Conservation (phyloP, 1,140 invertebrate species). For the Macrobrachium nipponense region DNA sequence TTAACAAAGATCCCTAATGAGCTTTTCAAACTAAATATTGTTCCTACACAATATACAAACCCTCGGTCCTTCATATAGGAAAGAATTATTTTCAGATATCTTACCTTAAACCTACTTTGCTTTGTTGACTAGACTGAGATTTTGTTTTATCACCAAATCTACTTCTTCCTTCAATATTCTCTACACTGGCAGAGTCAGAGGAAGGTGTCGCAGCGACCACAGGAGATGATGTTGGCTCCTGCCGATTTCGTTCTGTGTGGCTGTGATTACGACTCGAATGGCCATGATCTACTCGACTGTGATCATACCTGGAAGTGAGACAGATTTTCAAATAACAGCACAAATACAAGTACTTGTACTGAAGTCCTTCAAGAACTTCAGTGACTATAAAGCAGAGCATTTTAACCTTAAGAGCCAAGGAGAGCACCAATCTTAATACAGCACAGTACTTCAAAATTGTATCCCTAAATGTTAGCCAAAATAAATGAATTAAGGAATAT, state of each 20-base stretch:
- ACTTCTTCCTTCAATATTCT: not conserved
- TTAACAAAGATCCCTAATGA: not conserved
- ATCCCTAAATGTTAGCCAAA: too few relatives aligned
- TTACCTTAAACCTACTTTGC: conserved; percentile 27
- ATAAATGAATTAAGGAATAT: too few relatives aligned
- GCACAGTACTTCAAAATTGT: not conserved
- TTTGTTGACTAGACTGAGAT: conserved; percentile 53
- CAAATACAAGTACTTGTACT: not conserved
- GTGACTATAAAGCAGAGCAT: too few relatives aligned
- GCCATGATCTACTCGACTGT: conserved; percentile 29
- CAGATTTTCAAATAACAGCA: too few relatives aligned
- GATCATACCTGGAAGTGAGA: conserved; percentile 39
- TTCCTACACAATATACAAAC: too few relatives aligned
- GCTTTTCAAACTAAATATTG: not conserved
- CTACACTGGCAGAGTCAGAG: not conserved
- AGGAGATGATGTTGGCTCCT: conserved; percentile 13
- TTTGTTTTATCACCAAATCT: conserved; percentile 5
- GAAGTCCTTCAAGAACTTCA: not conserved
- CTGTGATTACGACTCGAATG: conserved; percentile 4
- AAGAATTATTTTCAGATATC: not conserved
- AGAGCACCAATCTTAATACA: not conserved
- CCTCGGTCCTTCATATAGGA: too few relatives aligned
- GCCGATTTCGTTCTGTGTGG: too few relatives aligned
- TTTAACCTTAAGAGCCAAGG: not conserved
- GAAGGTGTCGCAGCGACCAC: not conserved